phyloP scores from a whole-genome alignment of 1,140 invertebrate genomes.

The Chionoecetes opilio region DNA sequence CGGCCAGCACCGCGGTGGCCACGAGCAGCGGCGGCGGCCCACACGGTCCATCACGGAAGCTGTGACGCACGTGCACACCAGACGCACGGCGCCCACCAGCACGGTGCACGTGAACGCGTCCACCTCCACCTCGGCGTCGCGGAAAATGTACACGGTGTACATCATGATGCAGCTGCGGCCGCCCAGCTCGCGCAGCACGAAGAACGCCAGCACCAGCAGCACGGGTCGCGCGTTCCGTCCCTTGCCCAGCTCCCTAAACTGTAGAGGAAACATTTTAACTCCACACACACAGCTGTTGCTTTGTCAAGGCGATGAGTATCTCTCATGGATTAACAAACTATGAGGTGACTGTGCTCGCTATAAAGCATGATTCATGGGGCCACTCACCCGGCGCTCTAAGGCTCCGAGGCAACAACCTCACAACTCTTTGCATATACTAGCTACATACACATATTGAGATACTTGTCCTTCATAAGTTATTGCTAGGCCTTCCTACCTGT shows the following conservation, averaged over 20 bases:
- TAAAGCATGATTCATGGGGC: no score
- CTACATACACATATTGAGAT: no score
- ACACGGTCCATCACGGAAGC: background rate
- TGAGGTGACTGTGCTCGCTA: no score
- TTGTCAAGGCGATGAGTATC: no score
- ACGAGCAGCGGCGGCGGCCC: slow-evolving; percentile 49
- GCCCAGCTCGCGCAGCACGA: slow-evolving; percentile 36
- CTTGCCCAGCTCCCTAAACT: slow-evolving; percentile 33
- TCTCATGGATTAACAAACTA: background rate
- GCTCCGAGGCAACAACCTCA: no score
- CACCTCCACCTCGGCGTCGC: background rate
- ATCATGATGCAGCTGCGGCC: slow-evolving; percentile 2
- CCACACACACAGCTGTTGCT: no score
- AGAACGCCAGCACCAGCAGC: slow-evolving; percentile 12
- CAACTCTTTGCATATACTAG: no score
- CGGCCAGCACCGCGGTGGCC: slow-evolving; percentile 4
- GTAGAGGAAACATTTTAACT: background rate
- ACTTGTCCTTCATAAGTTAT: no score
- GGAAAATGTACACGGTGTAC: slow-evolving; percentile 43
- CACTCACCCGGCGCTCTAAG: no score
- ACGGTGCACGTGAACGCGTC: slow-evolving; percentile 39
- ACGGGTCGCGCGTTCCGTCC: background rate
- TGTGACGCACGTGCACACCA: background rate
- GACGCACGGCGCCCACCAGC: background rate
- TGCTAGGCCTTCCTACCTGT: no score